These are phyloP conservation scores for Gymnothorax javanicus DNA, from an alignment of 2,797 vertebrate genomes.

Conservation along the genomic window DNA sequence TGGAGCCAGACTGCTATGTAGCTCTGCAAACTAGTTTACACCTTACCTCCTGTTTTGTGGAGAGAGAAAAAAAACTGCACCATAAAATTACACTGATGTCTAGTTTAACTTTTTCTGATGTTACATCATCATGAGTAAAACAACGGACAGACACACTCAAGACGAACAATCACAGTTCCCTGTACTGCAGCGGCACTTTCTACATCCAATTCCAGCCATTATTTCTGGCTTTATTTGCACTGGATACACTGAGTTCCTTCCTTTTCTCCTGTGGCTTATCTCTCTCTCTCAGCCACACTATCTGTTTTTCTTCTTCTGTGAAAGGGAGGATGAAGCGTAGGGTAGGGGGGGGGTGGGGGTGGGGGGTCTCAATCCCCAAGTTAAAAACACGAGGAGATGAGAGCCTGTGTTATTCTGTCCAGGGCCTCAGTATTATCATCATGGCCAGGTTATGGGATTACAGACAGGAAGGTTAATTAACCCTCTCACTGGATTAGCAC, in stretches of 20 bases:
- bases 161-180: neutral
- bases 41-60: neutral
- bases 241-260: constrained; percentile 1
- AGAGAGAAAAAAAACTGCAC: neutral
- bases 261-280: constrained; percentile 9
- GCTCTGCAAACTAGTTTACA: neutral
- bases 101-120: no score
- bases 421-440: neutral
- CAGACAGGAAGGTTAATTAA: constrained; percentile 18
- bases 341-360: neutral
- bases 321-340: neutral
- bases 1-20: no score
- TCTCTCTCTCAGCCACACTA: constrained; percentile 3
- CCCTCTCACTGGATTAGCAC: neutral
- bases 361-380: neutral
- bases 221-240: constrained; percentile 6
- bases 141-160: neutral
- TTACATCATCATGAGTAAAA: neutral
- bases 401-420: neutral
- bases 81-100: no score
- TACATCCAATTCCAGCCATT: constrained; percentile 20
- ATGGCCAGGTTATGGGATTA: constrained; percentile 23
- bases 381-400: constrained; percentile 14
- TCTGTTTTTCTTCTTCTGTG: neutral
- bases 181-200: constrained; percentile 8